Base-by-base conservation (phyloP, 2,113 vertebrate genomes). In the Benthochromis sp. region DNA sequence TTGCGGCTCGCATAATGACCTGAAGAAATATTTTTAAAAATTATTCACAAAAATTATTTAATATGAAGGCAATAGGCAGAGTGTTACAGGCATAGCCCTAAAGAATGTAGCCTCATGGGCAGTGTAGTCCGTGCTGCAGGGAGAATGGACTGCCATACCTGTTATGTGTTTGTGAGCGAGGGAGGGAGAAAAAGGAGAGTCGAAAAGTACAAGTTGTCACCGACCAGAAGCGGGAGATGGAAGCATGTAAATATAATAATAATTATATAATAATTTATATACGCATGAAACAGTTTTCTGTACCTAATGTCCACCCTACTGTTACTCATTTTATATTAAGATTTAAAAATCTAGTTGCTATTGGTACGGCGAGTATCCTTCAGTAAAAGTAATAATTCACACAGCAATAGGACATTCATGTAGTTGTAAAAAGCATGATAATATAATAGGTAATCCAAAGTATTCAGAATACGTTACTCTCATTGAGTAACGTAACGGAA, bases 1-100 rank as follows among this genome's bases (percentile, higher is more conserved):
- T 12, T 54, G 53, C 1, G n/a, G 3, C 10, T 0, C 53, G n/a
- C 53, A 24, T 54, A 54, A 54, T 54, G 3, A 54, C 6, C 0
- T 54, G 53, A 54, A 54, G n/a, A 54, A 54, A 54, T 54, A 54
- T 24, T 54, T 54, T 1, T 2, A 4, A 55, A 55, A 24, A 2
- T 7, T 4, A 55, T 55, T 24, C 53, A 55, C 53, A 24, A 55
- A 55, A 55, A 24, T 24, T 2, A 54, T 54, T 24, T 54, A 12
- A 24, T 54, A 24, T 4, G n/a, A 54, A 21, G n/a, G 52, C 52
- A 54, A 54, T 7, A 21, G 52, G 9, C 52, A 54, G 6, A 24
- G n/a, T 55, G 6, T 24, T 55, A 55, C 53, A 55, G 52, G 9
- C 19, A 53, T 21, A 10, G 9, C 52, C 5, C 19, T n/a, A 53